Evolutionary conservation across 2,888 invertebrate species (phyloP).

Genomic region (Camptogramma bilineatum): DNA sequence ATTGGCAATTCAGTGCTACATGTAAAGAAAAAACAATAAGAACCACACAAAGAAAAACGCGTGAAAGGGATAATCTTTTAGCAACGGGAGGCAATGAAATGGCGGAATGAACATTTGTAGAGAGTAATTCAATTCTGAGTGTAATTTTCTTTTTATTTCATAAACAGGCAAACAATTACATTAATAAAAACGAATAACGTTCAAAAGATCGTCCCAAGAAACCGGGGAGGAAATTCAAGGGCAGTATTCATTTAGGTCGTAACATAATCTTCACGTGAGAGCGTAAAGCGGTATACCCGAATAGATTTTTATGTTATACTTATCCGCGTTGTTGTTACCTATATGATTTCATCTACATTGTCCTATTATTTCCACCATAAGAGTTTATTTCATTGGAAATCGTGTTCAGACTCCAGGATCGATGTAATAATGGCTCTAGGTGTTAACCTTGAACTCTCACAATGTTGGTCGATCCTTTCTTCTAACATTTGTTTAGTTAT

Average conservation of each 20-base stretch:
- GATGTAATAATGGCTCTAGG: not conserved
- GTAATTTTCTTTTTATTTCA: constrained; percentile 8
- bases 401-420: not conserved
- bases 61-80: constrained; percentile 3
- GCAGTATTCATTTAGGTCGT: not conserved
- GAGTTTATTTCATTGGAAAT: not conserved
- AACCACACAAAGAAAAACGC: not conserved
- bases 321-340: not conserved
- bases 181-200: constrained; percentile 1
- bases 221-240: not conserved
- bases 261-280: not conserved
- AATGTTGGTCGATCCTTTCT: not conserved
- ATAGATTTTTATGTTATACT: constrained; percentile 1
- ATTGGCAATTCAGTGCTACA: not conserved
- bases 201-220: not conserved
- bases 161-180: constrained; percentile 16
- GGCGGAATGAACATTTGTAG: not conserved
- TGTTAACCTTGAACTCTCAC: not conserved
- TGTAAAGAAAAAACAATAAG: not conserved
- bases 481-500: not conserved
- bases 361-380: not conserved
- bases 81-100: not conserved
- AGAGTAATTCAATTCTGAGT: not conserved
- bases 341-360: not conserved
- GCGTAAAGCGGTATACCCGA: not conserved